Evolutionary conservation across 2,113 vertebrate species (phyloP), one percentile per base, ranked within the genome.

Genomic region (Eurypyga helias): DNA sequence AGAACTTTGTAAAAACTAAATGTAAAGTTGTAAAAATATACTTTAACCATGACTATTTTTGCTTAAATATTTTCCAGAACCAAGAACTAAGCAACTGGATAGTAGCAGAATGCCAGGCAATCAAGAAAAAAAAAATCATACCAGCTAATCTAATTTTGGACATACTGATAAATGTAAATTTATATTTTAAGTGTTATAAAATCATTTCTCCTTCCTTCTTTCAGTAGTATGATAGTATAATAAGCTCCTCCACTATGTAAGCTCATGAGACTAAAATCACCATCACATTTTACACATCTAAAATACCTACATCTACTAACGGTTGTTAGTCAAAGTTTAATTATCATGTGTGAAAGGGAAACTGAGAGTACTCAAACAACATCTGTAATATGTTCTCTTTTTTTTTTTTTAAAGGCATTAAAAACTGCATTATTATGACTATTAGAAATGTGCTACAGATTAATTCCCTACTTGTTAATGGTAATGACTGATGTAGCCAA

Each of bases 401-500:
- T 25, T 31, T 58, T 64, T 97, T 98, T 97, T 94, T 66, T n/a
- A 26, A 97, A 97, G 97, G 96, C 41, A 83, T 94, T 97, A 92
- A 97, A 98, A 97, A 89, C 79, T 58, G 76, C 73, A 82, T 82
- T 92, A 91, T 95, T 70, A 82, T 96, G 57, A 91, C 96, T 97
- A 98, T 97, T 98, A 98, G 98, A 98, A 98, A 98, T 96, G 85
- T 94, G 89, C 94, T 97, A 98, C 98, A 83, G 96, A 98, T 98
- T 98, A 80, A 96, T 98, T 97, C 95, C 73, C 98, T 97, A 96
- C 89, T 98, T 92, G 85, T 97, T 97, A 93, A 98, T 91, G 93
- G 64, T 94, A 98, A 98, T 98, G 98, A 99, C 96, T 98, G 98
- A 98, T 96, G 97, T 34, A 95, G 98, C 98, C 97, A 98, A 95